Evolutionary conservation across 2,888 invertebrate genomes (phyloP).

Genomic region (Stenodema calcarata): DNA sequence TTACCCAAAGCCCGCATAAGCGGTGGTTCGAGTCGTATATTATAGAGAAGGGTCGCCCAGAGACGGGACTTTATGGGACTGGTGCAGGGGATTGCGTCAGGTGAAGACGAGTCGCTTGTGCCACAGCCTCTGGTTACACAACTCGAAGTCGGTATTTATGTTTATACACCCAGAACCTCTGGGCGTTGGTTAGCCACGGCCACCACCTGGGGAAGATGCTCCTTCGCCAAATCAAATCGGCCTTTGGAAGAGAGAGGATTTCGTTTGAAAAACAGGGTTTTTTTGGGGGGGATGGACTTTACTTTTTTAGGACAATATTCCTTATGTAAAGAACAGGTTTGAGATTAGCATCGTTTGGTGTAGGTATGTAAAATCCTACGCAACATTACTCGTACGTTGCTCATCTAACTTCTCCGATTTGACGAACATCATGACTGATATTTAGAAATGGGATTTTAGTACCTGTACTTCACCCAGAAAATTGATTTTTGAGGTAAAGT

Average conservation of each 20-base stretch:
- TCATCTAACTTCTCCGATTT: no score
- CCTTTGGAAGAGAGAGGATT: slow-evolving; percentile 4
- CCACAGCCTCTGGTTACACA: slow-evolving; percentile 2
- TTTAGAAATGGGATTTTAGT: no score
- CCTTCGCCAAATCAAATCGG: slow-evolving; percentile 13
- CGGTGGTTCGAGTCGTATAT: neutral
- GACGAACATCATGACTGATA: no score
- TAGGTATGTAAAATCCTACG: neutral
- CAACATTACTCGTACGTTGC: neutral
- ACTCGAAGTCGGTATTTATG: neutral
- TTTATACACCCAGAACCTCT: neutral
- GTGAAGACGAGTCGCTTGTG: slow-evolving; percentile 30
- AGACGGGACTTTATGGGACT: neutral
- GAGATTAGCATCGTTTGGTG: neutral
- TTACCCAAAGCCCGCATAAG: neutral
- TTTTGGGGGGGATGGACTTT: neutral
- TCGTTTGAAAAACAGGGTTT: neutral
- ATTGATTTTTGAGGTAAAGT: no score
- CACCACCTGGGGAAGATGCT: neutral
- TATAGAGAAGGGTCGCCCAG: neutral
- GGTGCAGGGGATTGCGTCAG: slow-evolving; percentile 10
- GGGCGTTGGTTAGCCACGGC: neutral
- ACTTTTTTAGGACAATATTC: neutral
- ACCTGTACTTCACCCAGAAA: no score
- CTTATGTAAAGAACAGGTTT: slow-evolving; percentile 38